Evolutionary conservation across 2,797 vertebrate genomes (phyloP), one percentile per base, ranked within the genome.

Genomic region (Clarias pachynema): DNA sequence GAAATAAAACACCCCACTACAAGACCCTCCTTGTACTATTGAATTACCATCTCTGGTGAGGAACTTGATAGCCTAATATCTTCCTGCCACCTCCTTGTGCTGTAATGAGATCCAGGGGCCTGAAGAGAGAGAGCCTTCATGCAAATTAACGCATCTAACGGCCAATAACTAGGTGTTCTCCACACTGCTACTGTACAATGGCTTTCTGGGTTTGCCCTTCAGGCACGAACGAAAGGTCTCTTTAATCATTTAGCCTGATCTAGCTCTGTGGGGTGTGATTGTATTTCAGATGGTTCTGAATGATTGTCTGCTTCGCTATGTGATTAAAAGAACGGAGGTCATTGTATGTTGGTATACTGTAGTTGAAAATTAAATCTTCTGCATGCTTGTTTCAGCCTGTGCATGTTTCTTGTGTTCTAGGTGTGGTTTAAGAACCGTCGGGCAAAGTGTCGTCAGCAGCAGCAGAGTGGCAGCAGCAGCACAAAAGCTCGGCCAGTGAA

Each of bases 391-490:
- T 75, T 69, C 73, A 59, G 29, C 34, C 29, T 79, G 1, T 2
- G 10, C 63, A 10, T 66, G 37, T 66, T 31, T 53, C 9, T 66
- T 34, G 60, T 63, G n/a, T 59, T 83, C 59, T 87, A 99, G 98
- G 98, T 99, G 86, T 99, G 98, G 98, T 99, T 99, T 94, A 99
- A 99, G 95, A 99, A 99, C 93, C 96, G 98, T 3, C 94, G 98
- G 3, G 98, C 98, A 86, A 99, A 99, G 91, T 99, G 98, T 92
- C 96, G 98, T 69, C 98, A 99, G 93, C 97, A 97, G 94, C 96
- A 96, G 90, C 95, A 96, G 95, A 97, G 96, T 26, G 86, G 89
- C 14, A 95, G 96, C 79, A 92, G 94, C 77, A 96, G 95, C 29
- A 93, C 96, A 91, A 99, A 99, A 92, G 95, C 95, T 90, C 94